Base-by-base conservation (phyloP, 2,797 vertebrate genomes). In the Botia kubotai region DNA sequence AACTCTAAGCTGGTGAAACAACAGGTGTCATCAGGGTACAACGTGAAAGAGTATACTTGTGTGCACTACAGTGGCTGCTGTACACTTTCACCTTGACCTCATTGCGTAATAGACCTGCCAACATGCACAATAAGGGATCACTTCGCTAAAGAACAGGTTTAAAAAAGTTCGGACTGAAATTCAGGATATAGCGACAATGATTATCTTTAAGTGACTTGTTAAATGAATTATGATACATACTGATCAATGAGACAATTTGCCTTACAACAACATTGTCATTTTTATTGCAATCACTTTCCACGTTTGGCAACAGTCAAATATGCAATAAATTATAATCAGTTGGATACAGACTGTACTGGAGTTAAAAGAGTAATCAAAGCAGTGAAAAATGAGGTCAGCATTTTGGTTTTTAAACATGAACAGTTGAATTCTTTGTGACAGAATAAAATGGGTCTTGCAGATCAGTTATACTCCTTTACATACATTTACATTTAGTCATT, bases 51-150 rank as follows among this genome's bases (percentile, higher is more conserved):
- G n/a, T 68, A 55, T 13, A n/a, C 53, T n/a, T 2, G 1, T 29
- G 55, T 39, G 55, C 70, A 36, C 26, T 43, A 16, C 23, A 21
- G 6, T 16, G 13, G 17, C 39, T 26, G 57, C 77, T 29, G 68
- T 57, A 57, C 78, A 67, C 63, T 57, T 46, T 74, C 57, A 75
- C 71, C 81, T 70, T 75, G 65, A 71, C 52, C 57, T 50, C 14
- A 53, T 79, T 63, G 57, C 5, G 4, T 21, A 75, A 79, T 7
- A 33, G 53, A 69, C 19, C 66, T 75, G 77, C 72, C 72, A 71
- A 79, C 76, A 65, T 6, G 10, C 48, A 11, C 16, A 46, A 29
- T 19, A 53, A 39, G 39, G 66, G 23, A 67, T 73, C 17, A 73
- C 26, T 78, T 19, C 55, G n/a, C 0, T 36, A 55, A 68, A 57